phyloP scores from a whole-genome alignment of 1,140 invertebrate genomes.

The Anastrepha obliqua region DNA sequence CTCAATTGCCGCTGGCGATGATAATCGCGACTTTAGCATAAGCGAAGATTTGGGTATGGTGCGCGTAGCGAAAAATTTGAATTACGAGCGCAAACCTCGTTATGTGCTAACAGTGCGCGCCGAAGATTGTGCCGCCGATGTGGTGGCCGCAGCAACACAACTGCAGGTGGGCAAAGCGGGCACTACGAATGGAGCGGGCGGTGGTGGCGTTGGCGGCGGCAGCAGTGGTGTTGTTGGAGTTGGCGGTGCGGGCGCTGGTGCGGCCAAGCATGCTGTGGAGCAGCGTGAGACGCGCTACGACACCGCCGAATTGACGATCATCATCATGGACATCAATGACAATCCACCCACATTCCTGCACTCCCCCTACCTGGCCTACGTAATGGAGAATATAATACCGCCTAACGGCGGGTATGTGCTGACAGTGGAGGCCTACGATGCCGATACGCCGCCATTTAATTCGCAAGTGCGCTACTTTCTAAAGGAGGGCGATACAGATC shows the following conservation, averaged over 20 bases:
- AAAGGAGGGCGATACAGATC: conserved; percentile 91
- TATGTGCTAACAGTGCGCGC: conserved; percentile 90
- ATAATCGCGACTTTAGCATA: conserved; percentile 92
- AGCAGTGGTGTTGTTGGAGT: background rate
- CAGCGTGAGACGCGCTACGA: conserved; percentile 76
- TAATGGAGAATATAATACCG: conserved; percentile 93
- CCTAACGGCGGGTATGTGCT: conserved; percentile 85
- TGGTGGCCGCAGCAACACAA: background rate
- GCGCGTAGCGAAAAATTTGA: conserved; percentile 91
- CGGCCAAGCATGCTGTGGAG: conserved; percentile 42
- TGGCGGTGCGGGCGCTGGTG: conserved; percentile 71
- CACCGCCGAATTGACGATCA: conserved; percentile 81
- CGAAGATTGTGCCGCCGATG: conserved; percentile 88
- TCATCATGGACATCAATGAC: conserved; percentile 94
- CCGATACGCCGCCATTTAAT: conserved; percentile 92
- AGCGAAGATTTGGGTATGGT: conserved; percentile 92
- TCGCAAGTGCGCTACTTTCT: conserved; percentile 92
- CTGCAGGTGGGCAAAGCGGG: conserved; percentile 28
- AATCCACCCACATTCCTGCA: conserved; percentile 93
- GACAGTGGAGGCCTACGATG: conserved; percentile 89
- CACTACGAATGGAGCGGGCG: conserved; percentile 76
- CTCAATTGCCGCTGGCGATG: conserved; percentile 90
- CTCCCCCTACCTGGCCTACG: conserved; percentile 92
- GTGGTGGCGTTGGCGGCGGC: background rate
- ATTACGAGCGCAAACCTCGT: conserved; percentile 90